Evolutionary conservation across 2,797 vertebrate genomes (phyloP), one percentile per base, ranked within the genome.

Genomic region (Aulostomus chinensis): DNA sequence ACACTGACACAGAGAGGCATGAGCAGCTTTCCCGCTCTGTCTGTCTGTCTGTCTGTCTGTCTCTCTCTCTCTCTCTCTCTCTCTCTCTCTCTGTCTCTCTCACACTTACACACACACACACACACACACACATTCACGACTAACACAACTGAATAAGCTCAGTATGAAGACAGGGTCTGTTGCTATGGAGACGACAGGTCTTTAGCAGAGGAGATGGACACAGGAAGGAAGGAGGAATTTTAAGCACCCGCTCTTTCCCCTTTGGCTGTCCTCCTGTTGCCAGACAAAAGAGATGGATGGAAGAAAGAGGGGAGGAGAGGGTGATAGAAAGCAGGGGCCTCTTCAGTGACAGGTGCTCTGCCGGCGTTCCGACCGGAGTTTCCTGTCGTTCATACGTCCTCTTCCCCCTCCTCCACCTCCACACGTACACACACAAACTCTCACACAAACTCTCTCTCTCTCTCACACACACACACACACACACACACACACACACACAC

Each of bases 201-300:
- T 83, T 84, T 76, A 70, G 63, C 58, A 80, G 79, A 80, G 72
- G 78, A 85, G 85, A 83, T 80, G 84, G 80, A 84, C 84, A 80
- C 86, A 88, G 86, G 88, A 89, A 88, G 86, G 86, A 86, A 81
- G 76, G 73, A 78, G 73, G 77, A 78, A 84, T 85, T 78, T 79
- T 68, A 87, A 88, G 81, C 77, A 73, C 64, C 50, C 67, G 28
- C 74, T 80, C 78, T 65, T 74, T 65, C 73, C 71, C 60, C 63
- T 71, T 64, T 51, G 71, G 71, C 61, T 73, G 71, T 79, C 83
- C 69, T 83, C 76, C 79, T 76, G 71, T 58, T 60, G 55, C 58
- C 52, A 48, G 74, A 84, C 73, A 84, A 82, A 86, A 66, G 61
- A 72, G 51, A 66, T 51, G 73, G 73, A 80, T 70, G 68, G 48